These are phyloP conservation scores for Coenonympha glycerion DNA, from an alignment of 2,888 invertebrate species.

Conservation along the genomic window DNA sequence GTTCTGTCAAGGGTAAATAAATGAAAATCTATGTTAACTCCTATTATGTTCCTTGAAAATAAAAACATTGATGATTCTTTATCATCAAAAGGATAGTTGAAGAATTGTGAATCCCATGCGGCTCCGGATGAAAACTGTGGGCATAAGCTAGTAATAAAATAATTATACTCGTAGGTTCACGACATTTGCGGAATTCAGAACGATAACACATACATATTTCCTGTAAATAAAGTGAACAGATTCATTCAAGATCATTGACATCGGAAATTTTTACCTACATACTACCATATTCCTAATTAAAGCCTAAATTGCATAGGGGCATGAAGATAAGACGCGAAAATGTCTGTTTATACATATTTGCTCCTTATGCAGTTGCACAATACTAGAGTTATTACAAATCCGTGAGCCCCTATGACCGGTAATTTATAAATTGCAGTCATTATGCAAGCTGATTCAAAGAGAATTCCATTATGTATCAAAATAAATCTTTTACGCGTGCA, in stretches of 20 bases:
- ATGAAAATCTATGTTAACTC: too few species aligned
- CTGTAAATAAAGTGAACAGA: background rate
- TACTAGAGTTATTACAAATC: slow-evolving; percentile 5
- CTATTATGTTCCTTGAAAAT: too few species aligned
- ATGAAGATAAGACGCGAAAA: slow-evolving; percentile 2
- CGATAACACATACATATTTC: background rate
- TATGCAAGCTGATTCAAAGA: background rate
- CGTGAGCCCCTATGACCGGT: slow-evolving; percentile 3
- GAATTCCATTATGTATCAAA: background rate
- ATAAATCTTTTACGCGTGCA: background rate
- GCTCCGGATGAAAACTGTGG: too few species aligned
- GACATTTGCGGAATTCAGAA: background rate
- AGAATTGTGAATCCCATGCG: too few species aligned
- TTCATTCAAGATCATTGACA: too few species aligned
- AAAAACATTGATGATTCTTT: too few species aligned
- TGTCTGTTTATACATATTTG: background rate
- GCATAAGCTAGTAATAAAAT: too few species aligned
- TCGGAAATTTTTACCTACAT: too few species aligned
- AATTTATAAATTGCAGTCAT: too few species aligned
- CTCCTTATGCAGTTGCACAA: slow-evolving; percentile 7
- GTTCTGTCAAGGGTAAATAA: too few species aligned
- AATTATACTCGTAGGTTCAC: background rate
- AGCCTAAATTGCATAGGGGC: slow-evolving; percentile 1
- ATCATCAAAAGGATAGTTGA: too few species aligned
- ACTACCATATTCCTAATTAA: background rate